A percentile compares a stretch with the other conserved stretches of the same genome.
Conservation (phyloP, 2,888 invertebrate genomes). For the Xestia rhomboidea region DNA sequence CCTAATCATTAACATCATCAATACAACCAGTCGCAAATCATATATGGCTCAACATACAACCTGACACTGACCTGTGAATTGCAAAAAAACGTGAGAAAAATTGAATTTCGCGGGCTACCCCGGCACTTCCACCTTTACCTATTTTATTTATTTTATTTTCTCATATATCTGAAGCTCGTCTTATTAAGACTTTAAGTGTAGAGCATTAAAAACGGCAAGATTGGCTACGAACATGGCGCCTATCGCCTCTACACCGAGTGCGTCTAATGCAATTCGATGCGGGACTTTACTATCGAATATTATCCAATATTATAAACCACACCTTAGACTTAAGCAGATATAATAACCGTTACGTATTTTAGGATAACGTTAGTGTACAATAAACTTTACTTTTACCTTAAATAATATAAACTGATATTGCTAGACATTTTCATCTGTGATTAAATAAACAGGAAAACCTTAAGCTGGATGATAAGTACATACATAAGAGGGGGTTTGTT, state of each 20-base stretch:
- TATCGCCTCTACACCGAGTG: slow-evolving; percentile 69
- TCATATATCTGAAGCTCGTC: slow-evolving; percentile 10
- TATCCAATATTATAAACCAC: slow-evolving; percentile 77
- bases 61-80: too few species aligned
- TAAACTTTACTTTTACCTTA: slow-evolving; percentile 55
- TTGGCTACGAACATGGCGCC: slow-evolving; percentile 70
- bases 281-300: slow-evolving; percentile 80
- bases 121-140: too few species aligned
- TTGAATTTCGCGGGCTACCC: too few species aligned
- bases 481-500: not conserved
- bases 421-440: slow-evolving; percentile 28
- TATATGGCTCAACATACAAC: too few species aligned
- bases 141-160: not conserved
- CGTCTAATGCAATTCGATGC: slow-evolving; percentile 82
- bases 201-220: slow-evolving; percentile 63
- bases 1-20: too few species aligned
- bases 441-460: slow-evolving; percentile 1
- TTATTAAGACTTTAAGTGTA: slow-evolving; percentile 43
- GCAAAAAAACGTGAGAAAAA: too few species aligned
- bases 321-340: slow-evolving; percentile 68
- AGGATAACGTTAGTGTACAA: slow-evolving; percentile 63
- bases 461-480: not conserved
- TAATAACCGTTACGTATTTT: slow-evolving; percentile 64
- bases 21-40: too few species aligned
- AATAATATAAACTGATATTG: slow-evolving; percentile 55